These are phyloP conservation scores for Monomorium pharaonis DNA, from an alignment of 1,140 invertebrate species.

Conservation along the genomic window DNA sequence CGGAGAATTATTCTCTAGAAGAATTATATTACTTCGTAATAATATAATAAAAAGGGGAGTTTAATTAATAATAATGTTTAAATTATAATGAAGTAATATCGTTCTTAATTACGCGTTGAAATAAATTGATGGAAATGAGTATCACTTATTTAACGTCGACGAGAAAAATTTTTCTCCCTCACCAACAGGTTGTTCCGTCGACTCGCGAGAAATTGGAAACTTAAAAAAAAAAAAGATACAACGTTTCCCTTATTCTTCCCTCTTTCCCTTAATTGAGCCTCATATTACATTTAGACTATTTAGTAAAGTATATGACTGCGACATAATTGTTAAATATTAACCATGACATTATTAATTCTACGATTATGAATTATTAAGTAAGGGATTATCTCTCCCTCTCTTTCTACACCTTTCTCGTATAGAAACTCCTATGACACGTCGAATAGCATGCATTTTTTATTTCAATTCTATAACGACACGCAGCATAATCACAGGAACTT, in stretches of 20 bases:
- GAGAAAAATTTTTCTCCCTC: background rate
- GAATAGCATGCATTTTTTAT: background rate
- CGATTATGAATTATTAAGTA: background rate
- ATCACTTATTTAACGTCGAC: background rate
- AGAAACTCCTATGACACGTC: background rate
- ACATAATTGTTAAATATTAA: background rate
- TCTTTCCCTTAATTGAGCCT: background rate
- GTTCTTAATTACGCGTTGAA: background rate
- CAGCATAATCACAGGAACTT: background rate
- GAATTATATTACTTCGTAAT: background rate
- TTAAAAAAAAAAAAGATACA: background rate
- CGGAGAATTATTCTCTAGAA: background rate
- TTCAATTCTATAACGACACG: background rate
- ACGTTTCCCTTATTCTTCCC: background rate
- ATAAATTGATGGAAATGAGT: background rate
- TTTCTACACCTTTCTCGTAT: background rate
- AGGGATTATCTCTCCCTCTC: background rate
- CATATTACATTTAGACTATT: background rate
- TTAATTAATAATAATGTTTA: background rate
- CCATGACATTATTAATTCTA: background rate
- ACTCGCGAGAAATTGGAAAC: background rate
- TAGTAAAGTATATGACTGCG: background rate
- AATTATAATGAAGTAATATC: conserved; percentile 1
- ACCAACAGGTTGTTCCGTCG: conserved; percentile 25
- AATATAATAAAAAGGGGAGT: background rate